Base-by-base conservation (phyloP, 2,113 vertebrate genomes). In the Sinocyclocheilus anshuiensis region DNA sequence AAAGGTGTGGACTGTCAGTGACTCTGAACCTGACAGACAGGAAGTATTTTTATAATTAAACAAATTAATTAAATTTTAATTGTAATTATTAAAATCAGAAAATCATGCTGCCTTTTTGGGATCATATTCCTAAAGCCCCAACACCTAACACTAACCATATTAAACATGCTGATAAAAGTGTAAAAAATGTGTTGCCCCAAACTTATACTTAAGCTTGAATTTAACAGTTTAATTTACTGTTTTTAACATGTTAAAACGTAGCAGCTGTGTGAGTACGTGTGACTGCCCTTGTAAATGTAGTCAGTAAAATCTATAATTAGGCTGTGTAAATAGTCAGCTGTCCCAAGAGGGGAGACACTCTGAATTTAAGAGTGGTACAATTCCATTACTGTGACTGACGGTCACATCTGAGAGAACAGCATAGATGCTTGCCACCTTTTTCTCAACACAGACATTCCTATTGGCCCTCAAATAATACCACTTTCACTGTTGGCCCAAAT, bases 241-340 rank as follows among this genome's bases (percentile, higher is more conserved):
- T 42, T 74, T 75, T 15, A 75, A 24, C 22, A 75, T 20, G 22
- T 24, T 24, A 48, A 29, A 50, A 50, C 22, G 4, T 22, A 48
- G n/a, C 36, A 63, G 69, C 65, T 50, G 1, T 65, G 42, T 65
- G 55, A 61, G 48, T 77, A 53, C 15, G 48, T 76, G 33, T 29
- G 26, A 29, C 48, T 69, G 18, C 9, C 39, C 63, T 39, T 55
- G 59, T 16, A 77, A 77, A 77, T 67, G 74, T 84, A 90, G 39
- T 74, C 67, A 63, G 71, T 86, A 61, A 72, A 89, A 87, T 88
- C 91, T 84, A 91, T 94, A 94, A 94, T 92, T 91, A 95, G 92
- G 91, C 63, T 87, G 88, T 78, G 57, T 93, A 95, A 95, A 96
- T 95, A 92, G 88, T 92, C 96, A 96, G 95, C 96, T 96, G 95